These are phyloP conservation scores for Melieria picta DNA, from an alignment of 2,888 invertebrate genomes.

Conservation along the genomic window DNA sequence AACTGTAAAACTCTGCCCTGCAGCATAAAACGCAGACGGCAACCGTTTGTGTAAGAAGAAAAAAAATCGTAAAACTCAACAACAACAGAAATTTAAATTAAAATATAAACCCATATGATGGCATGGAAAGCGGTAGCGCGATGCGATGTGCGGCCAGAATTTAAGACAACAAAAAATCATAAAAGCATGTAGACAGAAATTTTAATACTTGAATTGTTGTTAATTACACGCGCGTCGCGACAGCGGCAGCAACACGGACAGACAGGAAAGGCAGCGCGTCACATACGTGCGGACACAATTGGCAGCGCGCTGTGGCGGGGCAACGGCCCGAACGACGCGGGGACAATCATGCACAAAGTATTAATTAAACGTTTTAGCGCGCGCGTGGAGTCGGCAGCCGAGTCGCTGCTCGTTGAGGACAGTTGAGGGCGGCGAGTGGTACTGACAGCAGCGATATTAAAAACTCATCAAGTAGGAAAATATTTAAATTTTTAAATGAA, in stretches of 20 bases:
- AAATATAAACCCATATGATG: background rate
- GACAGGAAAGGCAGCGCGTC: too few species aligned
- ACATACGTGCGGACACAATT: too few species aligned
- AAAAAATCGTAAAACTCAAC: background rate
- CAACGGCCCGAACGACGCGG: too few species aligned
- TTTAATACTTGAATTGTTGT: slow-evolving; percentile 24
- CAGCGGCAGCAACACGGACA: too few species aligned
- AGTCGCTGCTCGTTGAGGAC: background rate
- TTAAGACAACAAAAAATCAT: background rate
- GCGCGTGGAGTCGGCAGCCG: background rate
- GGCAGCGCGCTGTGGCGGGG: too few species aligned
- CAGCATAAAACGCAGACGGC: too few species aligned
- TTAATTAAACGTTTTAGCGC: background rate
- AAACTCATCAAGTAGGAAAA: too few species aligned
- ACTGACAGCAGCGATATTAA: too few species aligned
- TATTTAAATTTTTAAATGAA: too few species aligned
- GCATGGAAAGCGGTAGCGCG: background rate
- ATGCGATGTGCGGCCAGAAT: background rate
- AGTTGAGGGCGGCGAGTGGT: too few species aligned
- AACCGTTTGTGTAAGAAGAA: background rate
- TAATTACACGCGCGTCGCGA: slow-evolving; percentile 10
- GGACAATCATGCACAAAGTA: background rate
- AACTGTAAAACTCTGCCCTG: background rate
- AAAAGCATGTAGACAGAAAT: slow-evolving; percentile 7
- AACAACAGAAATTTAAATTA: background rate